Percentiles rank a stretch among this genome's conserved stretches.
Conservation (phyloP, 2,113 vertebrate species). For the Henicopernis longicauda region DNA sequence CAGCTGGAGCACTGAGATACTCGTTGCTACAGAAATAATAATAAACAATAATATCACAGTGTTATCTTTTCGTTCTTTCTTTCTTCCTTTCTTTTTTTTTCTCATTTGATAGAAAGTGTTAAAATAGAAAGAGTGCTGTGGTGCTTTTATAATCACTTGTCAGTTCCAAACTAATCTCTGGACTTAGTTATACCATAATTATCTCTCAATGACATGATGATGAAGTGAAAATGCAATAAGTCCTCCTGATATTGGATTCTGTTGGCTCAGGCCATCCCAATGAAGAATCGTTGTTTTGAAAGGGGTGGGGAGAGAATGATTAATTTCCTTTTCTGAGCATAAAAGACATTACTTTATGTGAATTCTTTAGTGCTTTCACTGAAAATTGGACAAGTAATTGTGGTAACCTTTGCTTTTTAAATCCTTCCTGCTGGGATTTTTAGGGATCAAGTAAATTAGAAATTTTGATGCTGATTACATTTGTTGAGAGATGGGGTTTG, state of each 20-base stretch:
- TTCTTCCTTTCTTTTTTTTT: background rate
- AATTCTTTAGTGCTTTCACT: background rate
- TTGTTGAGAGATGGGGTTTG: background rate
- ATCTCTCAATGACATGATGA: background rate
- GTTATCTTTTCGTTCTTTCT: background rate
- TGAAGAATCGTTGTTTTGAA: background rate
- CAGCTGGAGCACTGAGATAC: background rate
- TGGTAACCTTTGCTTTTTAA: background rate
- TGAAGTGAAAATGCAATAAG: background rate
- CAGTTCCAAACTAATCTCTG: background rate
- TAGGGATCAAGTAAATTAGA: background rate
- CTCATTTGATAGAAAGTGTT: background rate
- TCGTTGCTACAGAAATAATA: background rate
- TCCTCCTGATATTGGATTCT: background rate
- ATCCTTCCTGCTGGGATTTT: background rate
- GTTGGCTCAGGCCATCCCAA: background rate
- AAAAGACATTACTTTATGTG: background rate
- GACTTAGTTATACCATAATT: slow-evolving; percentile 6
- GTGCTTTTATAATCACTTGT: background rate
- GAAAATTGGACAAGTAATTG: background rate
- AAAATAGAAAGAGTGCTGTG: background rate
- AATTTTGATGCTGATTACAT: background rate
- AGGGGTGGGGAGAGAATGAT: background rate
- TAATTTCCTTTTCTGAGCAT: background rate
- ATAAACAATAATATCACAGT: background rate